Evolutionary conservation across 2,888 invertebrate species (phyloP).

Genomic region (Drosophila maculinotata): DNA sequence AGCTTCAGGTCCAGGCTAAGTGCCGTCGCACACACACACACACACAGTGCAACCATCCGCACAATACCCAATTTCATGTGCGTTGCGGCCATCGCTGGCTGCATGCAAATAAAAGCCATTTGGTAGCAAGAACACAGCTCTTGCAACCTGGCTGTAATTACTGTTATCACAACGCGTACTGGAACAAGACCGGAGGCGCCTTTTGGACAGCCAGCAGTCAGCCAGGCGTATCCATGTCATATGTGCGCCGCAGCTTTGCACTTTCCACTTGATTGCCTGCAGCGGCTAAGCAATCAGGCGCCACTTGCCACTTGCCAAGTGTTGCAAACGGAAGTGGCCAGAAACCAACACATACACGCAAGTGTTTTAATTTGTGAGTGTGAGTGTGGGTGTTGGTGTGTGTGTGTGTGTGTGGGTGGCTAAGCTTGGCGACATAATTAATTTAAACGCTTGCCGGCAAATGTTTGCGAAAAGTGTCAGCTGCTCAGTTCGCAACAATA

Average conservation of each 20-base stretch:
- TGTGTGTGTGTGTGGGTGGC: constrained; percentile 9
- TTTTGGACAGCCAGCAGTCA: background rate
- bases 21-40: constrained; percentile 19
- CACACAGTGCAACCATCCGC: background rate
- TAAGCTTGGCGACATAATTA: constrained; percentile 67
- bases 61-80: constrained; percentile 8
- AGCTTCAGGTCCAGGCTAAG: constrained; percentile 11
- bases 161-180: constrained; percentile 44
- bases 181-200: background rate
- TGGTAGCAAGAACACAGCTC: constrained; percentile 14
- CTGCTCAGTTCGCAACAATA: constrained; percentile 60
- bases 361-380: too few species aligned
- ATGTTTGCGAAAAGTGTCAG: constrained; percentile 77
- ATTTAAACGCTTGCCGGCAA: constrained; percentile 63
- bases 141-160: constrained; percentile 51
- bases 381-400: background rate
- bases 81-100: constrained; percentile 18
- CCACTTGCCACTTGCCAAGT: constrained; percentile 3
- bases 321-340: constrained; percentile 18
- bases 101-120: constrained; percentile 52
- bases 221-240: background rate
- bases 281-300: constrained; percentile 6
- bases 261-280: constrained; percentile 48
- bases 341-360: constrained; percentile 2
- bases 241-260: constrained; percentile 11